Evolutionary conservation across 2,113 vertebrate species (phyloP), one percentile per base, ranked within the genome.

Genomic region (Halcyon malimbica): DNA sequence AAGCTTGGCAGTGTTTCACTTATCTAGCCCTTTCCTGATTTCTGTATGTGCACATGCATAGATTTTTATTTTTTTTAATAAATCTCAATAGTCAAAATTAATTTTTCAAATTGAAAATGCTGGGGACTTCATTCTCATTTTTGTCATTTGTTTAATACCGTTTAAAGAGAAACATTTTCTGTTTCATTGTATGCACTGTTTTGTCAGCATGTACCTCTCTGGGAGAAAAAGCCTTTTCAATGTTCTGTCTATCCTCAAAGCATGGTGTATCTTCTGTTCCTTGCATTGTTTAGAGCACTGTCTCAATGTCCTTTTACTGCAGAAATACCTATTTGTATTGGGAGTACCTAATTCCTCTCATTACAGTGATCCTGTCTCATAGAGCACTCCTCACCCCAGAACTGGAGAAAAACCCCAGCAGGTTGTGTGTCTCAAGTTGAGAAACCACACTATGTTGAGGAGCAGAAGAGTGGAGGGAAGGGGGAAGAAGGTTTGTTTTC

Each of bases 141-240:
- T 98, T 98, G 98, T 98, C 98, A 97, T 99, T 98, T 98, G 98
- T 98, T 98, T 95, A 98, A 93, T 95, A 94, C 96, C 51, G 95
- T 92, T 90, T 46, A 82, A 94, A 96, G 93, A 95, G 93, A 94
- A 92, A 93, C 94, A 91, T 97, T 88, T 97, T 97, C 96, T 97
- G 85, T 98, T 96, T 96, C 96, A 92, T 97, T 98, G 96, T 98
- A 97, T 97, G 97, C 98, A 96, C 96, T 96, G 97, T 98, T 97
- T 97, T 98, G 98, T 98, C 97, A 95, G 98, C 99, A 98, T 99
- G 99, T 98, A 97, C 97, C 96, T 97, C 93, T 94, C 96, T 97
- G 96, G 96, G 96, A 95, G 95, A 90, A 96, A 93, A 94, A 96
- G 87, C 98, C 92, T 96, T 91, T 81, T 91, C 94, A 91, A 83